Base-by-base conservation (phyloP, 2,113 vertebrate genomes). In the Platichthys flesus region DNA sequence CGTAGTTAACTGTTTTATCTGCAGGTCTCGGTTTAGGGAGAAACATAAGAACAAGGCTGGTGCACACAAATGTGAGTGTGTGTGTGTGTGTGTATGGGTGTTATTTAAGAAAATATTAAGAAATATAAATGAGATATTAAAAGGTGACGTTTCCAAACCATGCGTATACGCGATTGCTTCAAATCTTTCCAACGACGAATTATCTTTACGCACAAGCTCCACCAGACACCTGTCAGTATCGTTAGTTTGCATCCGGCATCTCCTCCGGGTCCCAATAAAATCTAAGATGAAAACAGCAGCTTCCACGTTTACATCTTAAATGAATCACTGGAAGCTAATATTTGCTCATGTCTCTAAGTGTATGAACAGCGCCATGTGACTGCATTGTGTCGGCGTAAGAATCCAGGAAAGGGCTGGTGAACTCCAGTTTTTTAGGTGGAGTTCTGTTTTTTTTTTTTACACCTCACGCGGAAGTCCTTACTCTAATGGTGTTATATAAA, bases 211-310 rank as follows among this genome's bases (percentile, higher is more conserved):
- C 63, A 20, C 40, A 18, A 18, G 21, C 40, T 74, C 65, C 55
- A 37, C 37, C 0, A 35, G 76, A 84, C 81, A 84, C 71, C 69
- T 81, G 83, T 66, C 62, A 71, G 7, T 74, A 28, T 72, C 76
- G 51, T 42, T 51, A 20, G 59, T 72, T 49, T 69, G 70, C 76
- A 87, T 75, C 56, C 55, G 8, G 1, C 73, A 77, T 28, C 26
- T 67, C 57, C 71, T 59, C 65, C 20, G 9, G 31, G 60, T 67
- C 37, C 71, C 0, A 56, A 37, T 24, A 49, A 70, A 68, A 76
- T 67, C 9, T 49, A 12, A 81, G 71, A 31, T 31, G 31, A 31
- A 31, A 31, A 31, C 65, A 14, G 23, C 9, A 56, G 40, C 58
- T 64, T 26, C 20, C n/a, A 20, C 45, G 26, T 79, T 74, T 72